phyloP scores from a whole-genome alignment of 2,113 vertebrate species.

The Oceanodroma tethys region DNA sequence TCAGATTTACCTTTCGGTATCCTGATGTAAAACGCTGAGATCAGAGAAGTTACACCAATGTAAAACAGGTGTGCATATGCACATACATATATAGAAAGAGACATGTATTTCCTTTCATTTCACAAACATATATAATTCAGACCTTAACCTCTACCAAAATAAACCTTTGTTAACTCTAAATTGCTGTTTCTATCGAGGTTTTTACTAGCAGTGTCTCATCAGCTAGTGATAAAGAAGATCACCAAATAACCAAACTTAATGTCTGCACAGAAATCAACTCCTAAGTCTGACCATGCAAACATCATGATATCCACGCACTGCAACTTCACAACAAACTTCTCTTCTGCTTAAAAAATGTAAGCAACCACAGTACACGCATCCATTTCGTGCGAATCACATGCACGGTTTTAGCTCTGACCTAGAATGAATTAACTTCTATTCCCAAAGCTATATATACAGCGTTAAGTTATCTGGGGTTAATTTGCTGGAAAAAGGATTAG shows the following conservation, averaged over 20 bases:
- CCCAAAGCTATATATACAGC: not conserved
- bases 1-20: slow-evolving; percentile 37
- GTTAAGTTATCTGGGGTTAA: slow-evolving; percentile 39
- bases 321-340: not conserved
- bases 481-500: slow-evolving; percentile 38
- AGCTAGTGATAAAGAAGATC: not conserved
- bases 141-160: not conserved
- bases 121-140: not conserved
- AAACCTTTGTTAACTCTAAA: not conserved
- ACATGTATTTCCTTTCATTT: not conserved
- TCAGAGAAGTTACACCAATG: slow-evolving; percentile 53
- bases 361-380: not conserved
- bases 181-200: not conserved
- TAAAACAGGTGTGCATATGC: slow-evolving; percentile 43
- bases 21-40: slow-evolving; percentile 28
- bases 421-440: slow-evolving; percentile 31
- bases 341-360: not conserved
- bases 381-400: not conserved
- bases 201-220: not conserved
- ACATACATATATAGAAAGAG: not conserved
- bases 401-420: slow-evolving; percentile 10
- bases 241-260: not conserved
- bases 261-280: not conserved
- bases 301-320: not conserved
- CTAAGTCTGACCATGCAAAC: not conserved